Base-by-base conservation (phyloP, 2,113 vertebrate species). In the Epinephelus fuscoguttatus region DNA sequence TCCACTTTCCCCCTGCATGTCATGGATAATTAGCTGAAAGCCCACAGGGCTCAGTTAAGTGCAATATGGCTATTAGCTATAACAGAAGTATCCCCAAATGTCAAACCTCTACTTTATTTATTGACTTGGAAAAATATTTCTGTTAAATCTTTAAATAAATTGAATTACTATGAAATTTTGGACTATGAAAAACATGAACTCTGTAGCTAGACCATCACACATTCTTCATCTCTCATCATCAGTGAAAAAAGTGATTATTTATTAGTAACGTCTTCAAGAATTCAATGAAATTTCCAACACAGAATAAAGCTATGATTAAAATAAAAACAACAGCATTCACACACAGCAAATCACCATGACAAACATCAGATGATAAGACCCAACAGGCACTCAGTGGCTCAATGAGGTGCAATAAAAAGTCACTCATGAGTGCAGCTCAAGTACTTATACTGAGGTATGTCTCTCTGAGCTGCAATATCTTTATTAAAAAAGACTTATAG, bases 381-480 rank as follows among this genome's bases (percentile, higher is more conserved):
- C 78, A 57, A 59, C 37, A 55, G 53, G 23, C 64, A 27, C 47
- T 62, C 14, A 21, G 74, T 21, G 60, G 60, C 60, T 79, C 75
- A 75, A 25, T 7, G 68, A 80, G 69, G 52, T 47, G 74, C 63
- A 42, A 60, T 82, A 70, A 76, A 62, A 71, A 62, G 63, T 77
- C 75, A 60, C 49, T 84, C 55, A 25, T 25, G 69, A 85, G 80
- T 68, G 83, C 56, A 75, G 70, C 70, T 13, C 19, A 23, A 64
- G 70, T 56, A 25, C 74, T 84, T 25, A 40, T 8, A 40, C 37
- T 37, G 75, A 69, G 72, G 62, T 76, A 62, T 70, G 49, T 78
- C 66, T 67, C 84, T 81, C 75, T n/a, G 53, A 87, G 70, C 80
- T 69, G 66, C 66, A 64, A 49, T 80, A 33, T 59, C 21, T 79